phyloP scores from a whole-genome alignment of 2,113 vertebrate genomes.

The Ellobius talpinus region DNA sequence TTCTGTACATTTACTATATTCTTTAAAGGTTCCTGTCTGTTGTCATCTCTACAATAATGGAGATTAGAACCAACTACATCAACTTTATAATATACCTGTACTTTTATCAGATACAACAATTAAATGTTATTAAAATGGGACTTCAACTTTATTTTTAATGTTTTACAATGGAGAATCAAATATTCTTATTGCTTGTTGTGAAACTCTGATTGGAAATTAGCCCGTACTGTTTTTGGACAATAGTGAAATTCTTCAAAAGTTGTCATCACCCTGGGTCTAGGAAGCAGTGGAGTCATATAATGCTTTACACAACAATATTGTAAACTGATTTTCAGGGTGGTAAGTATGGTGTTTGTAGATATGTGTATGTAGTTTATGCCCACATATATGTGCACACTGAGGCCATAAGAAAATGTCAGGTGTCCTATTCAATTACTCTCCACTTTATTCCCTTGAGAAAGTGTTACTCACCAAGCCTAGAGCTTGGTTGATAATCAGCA shows the following conservation, averaged over 20 bases:
- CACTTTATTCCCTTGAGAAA: background rate
- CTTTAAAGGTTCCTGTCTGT: too few species aligned
- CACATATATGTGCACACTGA: background rate
- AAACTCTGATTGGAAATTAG: background rate
- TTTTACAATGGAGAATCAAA: background rate
- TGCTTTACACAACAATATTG: fast-evolving
- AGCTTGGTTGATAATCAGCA: background rate
- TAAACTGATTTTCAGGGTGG: background rate
- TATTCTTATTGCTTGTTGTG: background rate
- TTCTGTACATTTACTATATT: background rate
- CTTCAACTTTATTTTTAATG: background rate
- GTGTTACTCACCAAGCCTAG: background rate
- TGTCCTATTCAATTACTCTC: background rate
- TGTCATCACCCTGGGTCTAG: background rate
- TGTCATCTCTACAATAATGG: background rate
- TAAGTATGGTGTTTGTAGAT: background rate
- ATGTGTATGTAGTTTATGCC: background rate
- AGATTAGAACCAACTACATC: background rate
- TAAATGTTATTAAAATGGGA: background rate
- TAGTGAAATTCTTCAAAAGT: background rate
- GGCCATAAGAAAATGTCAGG: background rate
- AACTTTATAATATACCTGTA: background rate
- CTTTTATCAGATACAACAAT: background rate
- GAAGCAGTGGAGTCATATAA: background rate
- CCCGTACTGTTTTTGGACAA: background rate